Percentiles rank a stretch among this genome's conserved stretches.
Conservation (phyloP, 2,888 invertebrate species). For the Acronicta alni region DNA sequence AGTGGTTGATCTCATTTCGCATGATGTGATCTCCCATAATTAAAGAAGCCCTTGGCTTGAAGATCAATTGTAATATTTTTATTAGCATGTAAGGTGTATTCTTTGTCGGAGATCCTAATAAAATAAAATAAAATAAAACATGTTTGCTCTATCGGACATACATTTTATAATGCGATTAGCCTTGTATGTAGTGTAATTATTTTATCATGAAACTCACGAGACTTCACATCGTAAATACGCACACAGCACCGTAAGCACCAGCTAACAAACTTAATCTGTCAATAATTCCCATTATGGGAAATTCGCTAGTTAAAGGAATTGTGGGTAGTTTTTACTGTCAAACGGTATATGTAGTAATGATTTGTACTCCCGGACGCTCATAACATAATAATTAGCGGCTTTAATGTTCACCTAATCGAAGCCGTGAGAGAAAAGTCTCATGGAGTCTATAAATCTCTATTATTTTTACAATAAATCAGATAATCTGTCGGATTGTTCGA, state of each 20-base stretch:
- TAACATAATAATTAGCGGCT: conserved; percentile 40
- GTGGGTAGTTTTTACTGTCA: not conserved
- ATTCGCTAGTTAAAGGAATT: conserved; percentile 1
- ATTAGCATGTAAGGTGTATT: too few species aligned
- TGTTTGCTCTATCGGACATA: not conserved
- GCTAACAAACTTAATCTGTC: not conserved
- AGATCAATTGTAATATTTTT: too few species aligned
- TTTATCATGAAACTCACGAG: not conserved
- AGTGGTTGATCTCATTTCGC: too few species aligned
- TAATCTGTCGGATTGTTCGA: conserved; percentile 62
- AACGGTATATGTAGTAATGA: not conserved
- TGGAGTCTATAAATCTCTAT: conserved; percentile 46
- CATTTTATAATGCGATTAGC: not conserved
- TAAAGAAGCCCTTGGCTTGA: too few species aligned
- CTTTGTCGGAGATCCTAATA: too few species aligned
- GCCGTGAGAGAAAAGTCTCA: conserved; percentile 51
- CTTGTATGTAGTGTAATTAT: not conserved
- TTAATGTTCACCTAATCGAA: conserved; percentile 35
- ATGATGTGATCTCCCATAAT: too few species aligned
- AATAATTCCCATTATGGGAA: conserved; percentile 2
- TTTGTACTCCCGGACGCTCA: not conserved
- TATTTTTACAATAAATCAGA: conserved; percentile 65
- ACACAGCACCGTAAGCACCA: not conserved
- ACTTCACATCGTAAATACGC: conserved; percentile 5
- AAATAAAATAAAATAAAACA: not conserved